Base-by-base conservation (phyloP, 2,888 invertebrate genomes). In the Dione juno region DNA sequence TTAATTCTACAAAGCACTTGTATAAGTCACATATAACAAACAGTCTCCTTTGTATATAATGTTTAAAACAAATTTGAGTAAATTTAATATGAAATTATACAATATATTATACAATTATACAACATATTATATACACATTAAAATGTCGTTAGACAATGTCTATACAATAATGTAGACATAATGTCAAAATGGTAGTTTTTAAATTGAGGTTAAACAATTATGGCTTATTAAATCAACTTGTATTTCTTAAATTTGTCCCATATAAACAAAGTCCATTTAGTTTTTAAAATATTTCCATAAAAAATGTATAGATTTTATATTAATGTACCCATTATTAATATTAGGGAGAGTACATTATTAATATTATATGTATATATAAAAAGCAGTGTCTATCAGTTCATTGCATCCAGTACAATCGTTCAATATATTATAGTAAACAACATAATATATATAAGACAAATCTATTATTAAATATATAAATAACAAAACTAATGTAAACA, bases 371-470 rank as follows among this genome's bases (percentile, higher is more conserved):
- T 28, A 41, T 41, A 50, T 37, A 54, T 53, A n/a, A 50, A 40
- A 48, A 40, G 50, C 19, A 48, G 21, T 11, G 19, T 40, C 54
- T 14, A 21, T 37, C 40, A 41, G 21, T 57, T 71, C 21, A 79
- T 80, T 81, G 82, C 80, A 82, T 71, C 82, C 84, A 74, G 84
- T 85, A 85, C 82, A 82, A 81, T 77, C 72, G 79, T 68, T 63
- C n/a, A 61, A 50, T 57, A 52, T 45, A 45, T 14, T 28, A 28
- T 28, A 3, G 28, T 28, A 28, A 28, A 28, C 28, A 28, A 28
- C n/a, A n/a, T n/a, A 28, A 28, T 3, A 28, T 28, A 28, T 28
- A 28, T 5, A 28, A 28, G 2, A 28, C 5, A 28, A 28, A 5
- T 5, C 28, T 28, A 28, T 28, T 3, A 28, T 5, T 28, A 28